These are phyloP conservation scores for Morone saxatilis DNA, from an alignment of 2,113 vertebrate species.

Conservation along the genomic window DNA sequence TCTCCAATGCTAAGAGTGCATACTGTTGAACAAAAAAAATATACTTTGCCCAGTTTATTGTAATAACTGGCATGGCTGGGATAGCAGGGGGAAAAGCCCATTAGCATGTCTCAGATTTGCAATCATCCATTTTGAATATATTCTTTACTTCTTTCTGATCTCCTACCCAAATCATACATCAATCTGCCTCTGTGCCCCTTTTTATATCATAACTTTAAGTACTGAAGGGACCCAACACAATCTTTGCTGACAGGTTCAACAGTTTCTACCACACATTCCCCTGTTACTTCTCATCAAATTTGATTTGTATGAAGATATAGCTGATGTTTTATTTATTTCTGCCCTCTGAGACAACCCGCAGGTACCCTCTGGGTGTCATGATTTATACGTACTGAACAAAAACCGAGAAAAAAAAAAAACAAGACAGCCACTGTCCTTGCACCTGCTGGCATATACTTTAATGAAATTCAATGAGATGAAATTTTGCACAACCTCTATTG, in stretches of 20 bases:
- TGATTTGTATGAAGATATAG: slow-evolving; percentile 77
- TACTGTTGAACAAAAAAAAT: slow-evolving; percentile 3
- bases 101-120: slow-evolving; percentile 36
- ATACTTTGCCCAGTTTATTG: slow-evolving; percentile 4
- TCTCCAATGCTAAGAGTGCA: slow-evolving; percentile 21
- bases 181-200: slow-evolving; percentile 19
- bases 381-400: slow-evolving; percentile 79
- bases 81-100: background rate
- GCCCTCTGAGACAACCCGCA: slow-evolving; percentile 75
- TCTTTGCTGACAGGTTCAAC: slow-evolving; percentile 63
- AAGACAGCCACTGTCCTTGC: slow-evolving; percentile 79
- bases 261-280: slow-evolving; percentile 53
- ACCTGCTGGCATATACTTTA: slow-evolving; percentile 81
- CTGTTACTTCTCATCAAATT: slow-evolving; percentile 77
- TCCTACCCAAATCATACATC: slow-evolving; percentile 47
- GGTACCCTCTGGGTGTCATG: slow-evolving; percentile 81
- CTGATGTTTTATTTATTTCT: slow-evolving; percentile 82
- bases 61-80: slow-evolving; percentile 1
- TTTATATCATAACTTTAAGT: slow-evolving; percentile 42
- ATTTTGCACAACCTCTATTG: slow-evolving; percentile 82
- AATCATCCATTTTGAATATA: slow-evolving; percentile 36
- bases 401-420: slow-evolving; percentile 32
- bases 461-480: slow-evolving; percentile 85
- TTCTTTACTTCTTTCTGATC: background rate
- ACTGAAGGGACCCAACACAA: slow-evolving; percentile 42